Evolutionary conservation across 1,140 invertebrate species (phyloP), one percentile per base, ranked within the genome.

Genomic region (Drosophila tropicalis): DNA sequence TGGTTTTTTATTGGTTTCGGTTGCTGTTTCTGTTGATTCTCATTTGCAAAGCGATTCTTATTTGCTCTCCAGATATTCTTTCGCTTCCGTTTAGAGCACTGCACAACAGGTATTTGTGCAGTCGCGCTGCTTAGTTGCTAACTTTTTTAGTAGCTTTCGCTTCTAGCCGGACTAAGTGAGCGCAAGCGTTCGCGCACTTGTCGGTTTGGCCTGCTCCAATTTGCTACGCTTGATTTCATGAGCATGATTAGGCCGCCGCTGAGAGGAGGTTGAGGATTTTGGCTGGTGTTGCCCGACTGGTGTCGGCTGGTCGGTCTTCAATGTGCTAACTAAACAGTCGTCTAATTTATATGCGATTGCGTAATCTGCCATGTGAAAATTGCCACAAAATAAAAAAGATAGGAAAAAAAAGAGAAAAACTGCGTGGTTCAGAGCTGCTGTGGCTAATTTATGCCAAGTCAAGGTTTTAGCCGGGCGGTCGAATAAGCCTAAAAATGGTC

Each of bases 141-240:
- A 54, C 75, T 65, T 66, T 75, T 55, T 56, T 75, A n/a, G 41
- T 66, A 36, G 22, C 65, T 72, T 47, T 32, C 62, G 44, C 47
- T 62, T 63, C 40, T 64, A 58, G 56, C 66, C 54, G 57, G 62
- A 41, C 70, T 72, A 72, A 44, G 60, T 69, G 68, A 70, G 73
- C 41, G 62, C 55, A 39, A 15, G 72, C 60, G 60, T 68, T 61
- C 39, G n/a, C 58, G 19, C 40, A 40, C 70, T 62, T 64, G 71
- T 67, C 71, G 79, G 67, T 82, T 69, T 82, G 62, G 68, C 81
- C 80, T 89, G 84, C 84, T 89, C 84, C 84, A 89, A 89, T 89
- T 89, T 90, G 85, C 81, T 74, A 89, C 77, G 85, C 84, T 89
- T 89, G 84, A 89, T 89, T 89, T 90, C 73, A 79, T 22, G 17